Base-by-base conservation (phyloP, 2,113 vertebrate species). In the Stigmatopora argus region DNA sequence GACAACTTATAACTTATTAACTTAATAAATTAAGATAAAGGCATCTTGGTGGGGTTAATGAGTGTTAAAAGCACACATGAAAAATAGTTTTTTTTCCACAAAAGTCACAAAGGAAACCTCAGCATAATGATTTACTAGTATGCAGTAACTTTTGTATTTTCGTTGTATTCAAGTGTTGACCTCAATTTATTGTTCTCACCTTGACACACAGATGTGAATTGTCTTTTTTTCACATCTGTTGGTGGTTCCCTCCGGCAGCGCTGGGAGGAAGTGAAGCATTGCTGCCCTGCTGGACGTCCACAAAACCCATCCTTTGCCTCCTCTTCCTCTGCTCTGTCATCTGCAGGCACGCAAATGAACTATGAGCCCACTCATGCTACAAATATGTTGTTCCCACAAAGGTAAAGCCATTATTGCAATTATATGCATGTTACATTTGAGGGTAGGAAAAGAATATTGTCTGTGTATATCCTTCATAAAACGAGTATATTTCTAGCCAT, bases 251-350 rank as follows among this genome's bases (percentile, higher is more conserved):
- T 47, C 88, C 88, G 0, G 81, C 90, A 6, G 87, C 86, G 23
- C 84, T 89, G 4, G 90, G 89, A 12, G 89, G 79, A 11, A 77
- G 4, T 0, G 65, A 34, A 2, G 89, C 77, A 44, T 83, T 91
- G 2, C 88, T 77, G 1, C 89, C 87, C 0, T 65, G 67, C 82
- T 99, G 96, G 14, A 92, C 94, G 1, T 98, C 96, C 48, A 93
- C 95, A 18, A 99, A 97, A 23, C 97, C 97, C 92, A 99, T 92
- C 76, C 97, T 90, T 66, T 99, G 97, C 70, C 94, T 87, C 80
- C 96, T 91, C 83, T 99, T 98, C 86, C 97, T 92, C 86, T 99
- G 97, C 86, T 98, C 97, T 0, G 95, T 99, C 97, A 99, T 99
- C 97, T 99, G 18, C 45, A 75, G 31, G 44, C 69, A 67, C 35